A percentile compares a stretch with the other conserved stretches of the same genome.
phyloP scores from a whole-genome alignment of 2,113 vertebrate genomes.

The Gavialis gangeticus region DNA sequence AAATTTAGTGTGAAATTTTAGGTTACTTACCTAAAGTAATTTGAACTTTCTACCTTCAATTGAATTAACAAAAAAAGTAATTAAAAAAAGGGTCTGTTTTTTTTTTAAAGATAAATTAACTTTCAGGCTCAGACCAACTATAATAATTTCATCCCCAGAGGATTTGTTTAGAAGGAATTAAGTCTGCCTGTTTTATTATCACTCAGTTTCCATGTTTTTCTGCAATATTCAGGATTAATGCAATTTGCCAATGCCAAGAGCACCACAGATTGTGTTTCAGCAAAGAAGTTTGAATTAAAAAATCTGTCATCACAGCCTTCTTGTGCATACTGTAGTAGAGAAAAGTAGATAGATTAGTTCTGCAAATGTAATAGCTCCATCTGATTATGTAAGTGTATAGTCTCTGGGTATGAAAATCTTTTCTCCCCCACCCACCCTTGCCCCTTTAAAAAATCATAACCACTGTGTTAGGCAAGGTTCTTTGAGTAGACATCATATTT shows the following conservation, averaged over 20 bases:
- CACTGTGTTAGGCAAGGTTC: too few relatives aligned
- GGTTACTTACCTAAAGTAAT: too few relatives aligned
- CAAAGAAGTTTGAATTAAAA: background rate
- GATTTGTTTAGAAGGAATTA: background rate
- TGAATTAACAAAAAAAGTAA: too few relatives aligned
- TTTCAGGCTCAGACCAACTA: too few relatives aligned
- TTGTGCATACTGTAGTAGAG: rapidly evolving
- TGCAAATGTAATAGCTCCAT: background rate
- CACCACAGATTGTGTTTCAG: background rate
- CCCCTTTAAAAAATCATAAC: background rate
- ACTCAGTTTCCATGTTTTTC: background rate
- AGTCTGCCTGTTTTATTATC: background rate
- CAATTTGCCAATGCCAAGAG: background rate
- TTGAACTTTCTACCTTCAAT: too few relatives aligned
- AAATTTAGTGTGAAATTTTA: too few relatives aligned
- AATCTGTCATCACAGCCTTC: background rate
- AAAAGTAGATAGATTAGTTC: background rate
- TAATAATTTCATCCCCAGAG: too few relatives aligned
- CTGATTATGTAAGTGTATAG: background rate
- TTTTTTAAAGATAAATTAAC: too few relatives aligned
- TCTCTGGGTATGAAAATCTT: background rate
- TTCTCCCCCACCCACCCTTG: background rate
- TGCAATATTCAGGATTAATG: background rate
- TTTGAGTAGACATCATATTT: too few relatives aligned
- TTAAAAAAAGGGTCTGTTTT: too few relatives aligned